Evolutionary conservation across 1,140 invertebrate species (phyloP).

Genomic region (Epicauta chinensis): DNA sequence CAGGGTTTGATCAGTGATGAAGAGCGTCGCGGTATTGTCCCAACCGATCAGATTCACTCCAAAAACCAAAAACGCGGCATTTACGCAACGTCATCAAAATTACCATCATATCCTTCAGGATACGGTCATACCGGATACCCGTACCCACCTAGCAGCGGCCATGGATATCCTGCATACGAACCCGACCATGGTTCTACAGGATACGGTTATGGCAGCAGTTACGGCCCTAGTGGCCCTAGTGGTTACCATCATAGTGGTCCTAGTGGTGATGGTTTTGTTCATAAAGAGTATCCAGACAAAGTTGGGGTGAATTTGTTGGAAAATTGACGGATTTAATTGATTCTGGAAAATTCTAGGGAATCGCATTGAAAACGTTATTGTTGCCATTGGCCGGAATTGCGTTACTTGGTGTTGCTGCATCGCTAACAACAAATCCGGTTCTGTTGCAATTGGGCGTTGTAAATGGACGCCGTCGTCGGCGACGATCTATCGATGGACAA

Average conservation of each 20-base stretch:
- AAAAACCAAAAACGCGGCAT: conserved; percentile 3
- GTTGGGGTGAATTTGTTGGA: not conserved
- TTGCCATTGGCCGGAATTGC: conserved; percentile 71
- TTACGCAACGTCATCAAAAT: not conserved
- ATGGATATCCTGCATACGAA: not conserved
- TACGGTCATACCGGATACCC: not conserved
- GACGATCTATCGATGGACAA: conserved; percentile 22
- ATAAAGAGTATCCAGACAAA: not conserved
- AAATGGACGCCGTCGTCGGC: conserved; percentile 41
- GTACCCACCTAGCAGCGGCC: not conserved
- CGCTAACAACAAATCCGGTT: conserved; percentile 67
- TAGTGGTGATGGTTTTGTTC: conserved; percentile 5
- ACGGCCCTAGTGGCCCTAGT: not conserved
- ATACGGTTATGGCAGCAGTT: not conserved
- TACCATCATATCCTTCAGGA: conserved; percentile 4
- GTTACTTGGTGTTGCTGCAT: conserved; percentile 68
- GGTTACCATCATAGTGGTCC: conserved; percentile 1
- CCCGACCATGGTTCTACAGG: not conserved
- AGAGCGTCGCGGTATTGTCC: conserved; percentile 14
- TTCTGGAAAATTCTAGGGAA: conserved; percentile 37
- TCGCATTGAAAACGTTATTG: conserved; percentile 56
- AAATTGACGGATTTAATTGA: not conserved
- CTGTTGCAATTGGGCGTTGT: conserved; percentile 68
- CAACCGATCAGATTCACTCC: not conserved
- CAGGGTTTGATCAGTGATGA: conserved; percentile 24